A percentile compares a stretch with the other conserved stretches of the same genome.
These are phyloP conservation scores for Acipenser transmontanus DNA, from an alignment of 2,797 vertebrate species.

Conservation along the genomic window DNA sequence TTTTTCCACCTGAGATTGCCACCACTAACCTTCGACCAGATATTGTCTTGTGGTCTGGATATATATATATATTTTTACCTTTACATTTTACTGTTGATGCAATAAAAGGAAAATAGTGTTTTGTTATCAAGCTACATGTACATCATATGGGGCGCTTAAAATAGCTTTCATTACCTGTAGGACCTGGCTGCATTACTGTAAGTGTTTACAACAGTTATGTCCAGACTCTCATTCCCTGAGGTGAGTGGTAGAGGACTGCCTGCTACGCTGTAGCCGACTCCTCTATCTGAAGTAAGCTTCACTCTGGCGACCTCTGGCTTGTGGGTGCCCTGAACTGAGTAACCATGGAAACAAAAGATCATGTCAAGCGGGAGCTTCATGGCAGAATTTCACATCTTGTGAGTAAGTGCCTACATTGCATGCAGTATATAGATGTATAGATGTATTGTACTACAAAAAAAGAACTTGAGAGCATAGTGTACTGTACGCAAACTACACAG, in stretches of 20 bases:
- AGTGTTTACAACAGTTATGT: conserved; percentile 83
- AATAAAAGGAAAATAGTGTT: no score
- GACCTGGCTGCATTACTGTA: conserved; percentile 87
- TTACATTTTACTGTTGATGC: no score
- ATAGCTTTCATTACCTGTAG: conserved; percentile 66
- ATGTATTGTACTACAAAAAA: no score
- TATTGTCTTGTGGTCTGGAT: no score
- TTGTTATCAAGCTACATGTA: no score
- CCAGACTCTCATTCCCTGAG: conserved; percentile 89
- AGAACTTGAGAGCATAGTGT: no score
- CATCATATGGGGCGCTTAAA: no score
- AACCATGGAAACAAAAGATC: background rate
- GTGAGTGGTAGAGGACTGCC: conserved; percentile 91
- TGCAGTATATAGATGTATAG: background rate
- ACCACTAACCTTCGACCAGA: no score
- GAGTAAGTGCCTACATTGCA: conserved; percentile 25
- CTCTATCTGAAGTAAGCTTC: conserved; percentile 94
- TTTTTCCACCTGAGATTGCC: no score
- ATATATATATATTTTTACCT: no score
- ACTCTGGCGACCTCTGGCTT: conserved; percentile 86
- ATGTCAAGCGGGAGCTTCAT: conserved; percentile 8
- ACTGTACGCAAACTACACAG: no score
- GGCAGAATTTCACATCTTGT: background rate
- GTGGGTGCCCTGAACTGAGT: conserved; percentile 68
- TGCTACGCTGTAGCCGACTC: conserved; percentile 91